Base-by-base conservation (phyloP, 2,888 invertebrate species). In the Mesorhabditis spiculigera region DNA sequence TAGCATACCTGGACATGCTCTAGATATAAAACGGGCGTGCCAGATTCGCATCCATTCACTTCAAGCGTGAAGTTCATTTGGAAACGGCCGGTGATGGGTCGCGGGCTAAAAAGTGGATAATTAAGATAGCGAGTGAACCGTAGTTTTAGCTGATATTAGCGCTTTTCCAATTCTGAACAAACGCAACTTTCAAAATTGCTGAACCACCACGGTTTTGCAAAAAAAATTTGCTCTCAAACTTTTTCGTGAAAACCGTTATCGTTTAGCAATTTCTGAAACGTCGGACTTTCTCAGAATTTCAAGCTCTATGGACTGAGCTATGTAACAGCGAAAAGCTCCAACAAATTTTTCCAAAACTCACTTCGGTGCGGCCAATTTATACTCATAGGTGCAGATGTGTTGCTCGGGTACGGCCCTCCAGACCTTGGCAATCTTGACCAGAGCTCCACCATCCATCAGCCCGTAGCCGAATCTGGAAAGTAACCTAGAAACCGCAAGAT, bases 331-430 rank as follows among this genome's bases (percentile, higher is more conserved):
- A 44, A 44, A n/a, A 63, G 58, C 58, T 28, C 13, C 6, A 45
- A 44, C 62, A 4, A 16, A 62, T 41, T 8, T 41, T 13, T 13
- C n/a, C 10, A 63, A 45, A 28, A 71, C 77, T 73, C 71, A 81
- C 82, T 84, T 85, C 45, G 85, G 85, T 5, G 77, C 74, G 8
- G 81, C 80, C 65, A 85, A 74, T 63, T 79, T 74, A 73, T 85
- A 85, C 66, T 85, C 84, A 70, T 85, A 85, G 10, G 84, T 85
- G 89, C 97, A 98, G 73, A 95, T 94, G 86, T 94, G 94, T 86
- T 97, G 96, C 13, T 93, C 92, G 8, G 97, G 96, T n/a, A 96
- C 95, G 10, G 92, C 91, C 8, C 91, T 91, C 97, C 98, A 98
- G 42, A 72, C 75, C 86, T 93, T 93, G 4, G 97, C 95, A 79